Evolutionary conservation across 1,140 invertebrate genomes (phyloP), one percentile per base, ranked within the genome.

Genomic region (Cepaea nemoralis): DNA sequence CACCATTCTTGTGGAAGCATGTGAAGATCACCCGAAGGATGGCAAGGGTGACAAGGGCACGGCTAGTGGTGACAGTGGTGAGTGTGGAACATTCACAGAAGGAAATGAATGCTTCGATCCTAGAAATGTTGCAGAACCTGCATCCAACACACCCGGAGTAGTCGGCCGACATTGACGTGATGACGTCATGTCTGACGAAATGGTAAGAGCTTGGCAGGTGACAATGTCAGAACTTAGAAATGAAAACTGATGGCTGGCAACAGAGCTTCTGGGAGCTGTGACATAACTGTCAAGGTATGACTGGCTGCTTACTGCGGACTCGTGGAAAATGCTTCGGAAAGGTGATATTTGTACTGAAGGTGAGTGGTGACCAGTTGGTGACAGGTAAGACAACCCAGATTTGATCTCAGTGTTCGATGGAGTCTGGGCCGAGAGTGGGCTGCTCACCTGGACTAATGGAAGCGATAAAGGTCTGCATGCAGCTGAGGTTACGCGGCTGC

Each of bases 1-100:
- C n/a, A n/a, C n/a, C n/a, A n/a, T n/a, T n/a, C n/a, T n/a, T n/a
- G n/a, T n/a, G n/a, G n/a, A n/a, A 45, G 42, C 42, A 19, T 45
- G 8, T 45, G 8, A 45, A 10, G 19, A 12, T 59, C 48, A 76
- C 59, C 76, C 76, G 67, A 6, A 78, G 24, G 76, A 78, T 27
- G 76, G 76, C 39, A 78, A 39, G 1, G 76, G 76, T 59, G 76
- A 78, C 12, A 78, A 27, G 6, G 76, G 76, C 14, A 78, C 55
- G 5, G 50, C 76, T 59, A 78, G 27, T 22, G 76, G 76, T 37
- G 76, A 78, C 31, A 78, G 22, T 6, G 76, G 76, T 2, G 55
- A 66, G 35, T 67, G 76, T 33, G 76, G 12, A 1, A 78, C 55
- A 35, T 19, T 33, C 2, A 59, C 55, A 31, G 59, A 27, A 66